A percentile compares a stretch with the other conserved stretches of the same genome.
phyloP scores from a whole-genome alignment of 2,888 invertebrate species.

The Chironomus tentans region DNA sequence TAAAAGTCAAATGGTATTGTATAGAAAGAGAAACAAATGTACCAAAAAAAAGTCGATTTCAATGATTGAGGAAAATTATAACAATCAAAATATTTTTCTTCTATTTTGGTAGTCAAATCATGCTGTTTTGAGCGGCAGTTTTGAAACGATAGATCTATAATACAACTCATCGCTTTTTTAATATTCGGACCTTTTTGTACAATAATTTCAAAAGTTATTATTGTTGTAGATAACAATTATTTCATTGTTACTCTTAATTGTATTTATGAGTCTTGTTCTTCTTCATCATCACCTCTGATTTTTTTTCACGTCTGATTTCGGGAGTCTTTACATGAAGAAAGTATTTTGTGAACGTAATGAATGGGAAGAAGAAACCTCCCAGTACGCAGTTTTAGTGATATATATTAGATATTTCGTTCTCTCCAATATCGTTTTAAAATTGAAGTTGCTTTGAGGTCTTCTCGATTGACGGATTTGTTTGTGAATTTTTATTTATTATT shows the following conservation, averaged over 20 bases:
- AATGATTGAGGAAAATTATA: not conserved
- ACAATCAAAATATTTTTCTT: conserved; percentile 20
- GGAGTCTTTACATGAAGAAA: not conserved
- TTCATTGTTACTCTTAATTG: conserved; percentile 21
- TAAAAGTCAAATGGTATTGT: not conserved
- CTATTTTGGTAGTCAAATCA: conserved; percentile 26
- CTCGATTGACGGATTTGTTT: not conserved
- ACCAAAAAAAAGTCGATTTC: not conserved
- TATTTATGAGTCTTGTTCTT: conserved; percentile 1
- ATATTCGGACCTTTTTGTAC: not conserved
- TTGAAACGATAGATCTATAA: not conserved
- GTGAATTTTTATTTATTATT: no score
- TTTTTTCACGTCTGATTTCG: not conserved
- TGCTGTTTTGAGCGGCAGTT: conserved; percentile 14
- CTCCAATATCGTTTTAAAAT: not conserved
- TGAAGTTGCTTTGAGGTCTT: not conserved
- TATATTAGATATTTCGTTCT: not conserved
- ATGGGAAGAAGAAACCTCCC: not conserved
- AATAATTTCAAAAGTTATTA: not conserved
- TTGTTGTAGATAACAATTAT: conserved; percentile 19
- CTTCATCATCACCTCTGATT: no score
- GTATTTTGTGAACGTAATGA: not conserved
- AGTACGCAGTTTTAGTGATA: not conserved
- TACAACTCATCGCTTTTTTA: conserved; percentile 3
- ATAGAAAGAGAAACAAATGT: not conserved